Conservation (phyloP, 2,113 vertebrate species). For the Spea bombifrons region DNA sequence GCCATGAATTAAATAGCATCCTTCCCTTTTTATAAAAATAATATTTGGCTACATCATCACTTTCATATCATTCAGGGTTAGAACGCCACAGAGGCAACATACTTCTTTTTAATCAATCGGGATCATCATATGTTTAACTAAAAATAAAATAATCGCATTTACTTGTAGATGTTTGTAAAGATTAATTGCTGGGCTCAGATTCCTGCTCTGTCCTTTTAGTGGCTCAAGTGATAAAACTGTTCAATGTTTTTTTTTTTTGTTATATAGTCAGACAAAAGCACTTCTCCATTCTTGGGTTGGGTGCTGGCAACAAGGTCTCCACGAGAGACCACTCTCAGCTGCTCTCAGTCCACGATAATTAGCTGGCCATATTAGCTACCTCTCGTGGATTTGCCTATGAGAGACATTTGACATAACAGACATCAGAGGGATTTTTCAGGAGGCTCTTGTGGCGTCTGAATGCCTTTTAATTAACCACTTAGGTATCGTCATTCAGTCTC, state of each 20-base stretch:
- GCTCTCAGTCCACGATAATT: conserved; percentile 89
- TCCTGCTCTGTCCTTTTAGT: conserved; percentile 25
- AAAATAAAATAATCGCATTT: no score
- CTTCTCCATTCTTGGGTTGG: conserved; percentile 64
- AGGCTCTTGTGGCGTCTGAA: conserved; percentile 93
- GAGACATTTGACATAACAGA: conserved; percentile 99
- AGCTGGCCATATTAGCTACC: conserved; percentile 87
- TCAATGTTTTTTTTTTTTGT: conserved; percentile 25
- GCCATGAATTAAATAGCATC: no score
- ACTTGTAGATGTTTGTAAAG: no score
- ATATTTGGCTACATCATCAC: no score
- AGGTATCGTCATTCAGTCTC: conserved; percentile 89
- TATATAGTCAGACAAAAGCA: conserved; percentile 61
- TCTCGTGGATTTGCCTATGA: conserved; percentile 91
- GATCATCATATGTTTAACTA: no score
- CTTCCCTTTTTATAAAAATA: no score
- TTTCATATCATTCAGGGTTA: no score
- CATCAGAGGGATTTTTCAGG: conserved; percentile 98
- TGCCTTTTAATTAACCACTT: conserved; percentile 99
- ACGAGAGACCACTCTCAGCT: conserved; percentile 80
- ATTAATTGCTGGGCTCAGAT: not conserved
- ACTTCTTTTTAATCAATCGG: no score
- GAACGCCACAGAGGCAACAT: no score
- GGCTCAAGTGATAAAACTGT: conserved; percentile 41
- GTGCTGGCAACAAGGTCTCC: conserved; percentile 64